Evolutionary conservation across 2,113 vertebrate genomes (phyloP).

Genomic region (Nicator chloris): DNA sequence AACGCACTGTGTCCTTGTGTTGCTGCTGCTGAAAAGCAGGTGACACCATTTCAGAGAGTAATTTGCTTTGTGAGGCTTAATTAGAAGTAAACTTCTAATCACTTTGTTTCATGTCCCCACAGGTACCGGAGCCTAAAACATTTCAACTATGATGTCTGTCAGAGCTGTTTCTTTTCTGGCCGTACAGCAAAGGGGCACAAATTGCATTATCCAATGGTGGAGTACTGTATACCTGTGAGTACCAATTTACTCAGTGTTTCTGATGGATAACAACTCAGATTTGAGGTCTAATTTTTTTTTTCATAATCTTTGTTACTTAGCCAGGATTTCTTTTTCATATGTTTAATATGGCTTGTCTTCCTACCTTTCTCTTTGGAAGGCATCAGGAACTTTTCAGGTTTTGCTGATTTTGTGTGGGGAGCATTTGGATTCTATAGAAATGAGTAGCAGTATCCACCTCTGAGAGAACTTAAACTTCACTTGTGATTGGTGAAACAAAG

Average conservation of each 20-base stretch:
- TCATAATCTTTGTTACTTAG: neutral
- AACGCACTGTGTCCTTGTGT: neutral
- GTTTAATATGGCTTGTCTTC: neutral
- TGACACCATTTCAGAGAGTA: neutral
- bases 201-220: slow-evolving; percentile 98
- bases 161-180: slow-evolving; percentile 98
- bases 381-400: neutral
- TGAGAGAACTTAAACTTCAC: neutral
- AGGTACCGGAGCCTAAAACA: slow-evolving; percentile 98
- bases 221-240: slow-evolving; percentile 97
- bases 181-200: slow-evolving; percentile 98
- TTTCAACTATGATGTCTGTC: slow-evolving; percentile 99
- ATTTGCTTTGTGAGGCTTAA: neutral
- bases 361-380: neutral
- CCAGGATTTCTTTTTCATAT: neutral
- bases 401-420: neutral
- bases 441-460: neutral
- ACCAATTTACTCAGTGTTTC: neutral
- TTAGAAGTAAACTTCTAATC: neutral
- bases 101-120: neutral
- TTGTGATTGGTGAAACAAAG: neutral
- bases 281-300: neutral
- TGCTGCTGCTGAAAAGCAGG: neutral
- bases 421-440: neutral
- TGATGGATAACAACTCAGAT: neutral